Evolutionary conservation across 2,113 vertebrate species (phyloP), one percentile per base, ranked within the genome.

Genomic region (Chelonoidis abingdonii): DNA sequence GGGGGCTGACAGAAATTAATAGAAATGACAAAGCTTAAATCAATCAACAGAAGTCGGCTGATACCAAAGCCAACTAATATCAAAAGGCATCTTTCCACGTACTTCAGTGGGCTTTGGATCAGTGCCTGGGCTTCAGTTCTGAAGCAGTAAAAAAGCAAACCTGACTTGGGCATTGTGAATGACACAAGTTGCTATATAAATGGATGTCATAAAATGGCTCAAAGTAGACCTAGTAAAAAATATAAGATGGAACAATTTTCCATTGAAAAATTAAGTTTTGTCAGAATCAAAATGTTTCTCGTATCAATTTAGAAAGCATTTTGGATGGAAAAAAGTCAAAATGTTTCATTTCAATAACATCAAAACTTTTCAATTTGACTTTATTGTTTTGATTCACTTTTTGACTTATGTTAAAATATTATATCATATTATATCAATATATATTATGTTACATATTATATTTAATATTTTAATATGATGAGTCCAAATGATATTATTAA

Each of bases 21-120:
- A 93, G 59, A 96, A 95, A 56, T 86, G 24, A 94, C 87, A 89
- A 50, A 54, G 52, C 52, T 95, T 96, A 97, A 97, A 95, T 97
- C 89, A 95, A 95, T 95, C 94, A 97, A 57, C 59, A 95, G 59
- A 97, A 96, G 92, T 92, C 52, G 85, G 52, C 3, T 95, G 47
- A 0, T 0, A 89, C 92, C 52, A 89, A 82, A 89, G 89, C 87
- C 50, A 92, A 35, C 38, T 92, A 24, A 94, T 92, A 93, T 92
- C 84, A 92, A 50, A 72, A 35, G 6, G 38, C 87, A 1, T 27
- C 50, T 93, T 35, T 27, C 85, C 10, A n/a, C 80, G 6, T 31
- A 59, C 2, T 3, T 80, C 62, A 95, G 94, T 41, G 80, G 41
- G 16, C 87, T 49, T 89, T 9, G 84, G 86, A 84, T 56, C 79